Conservation (phyloP, 2,797 vertebrate species). For the Notolepis coatsorum region DNA sequence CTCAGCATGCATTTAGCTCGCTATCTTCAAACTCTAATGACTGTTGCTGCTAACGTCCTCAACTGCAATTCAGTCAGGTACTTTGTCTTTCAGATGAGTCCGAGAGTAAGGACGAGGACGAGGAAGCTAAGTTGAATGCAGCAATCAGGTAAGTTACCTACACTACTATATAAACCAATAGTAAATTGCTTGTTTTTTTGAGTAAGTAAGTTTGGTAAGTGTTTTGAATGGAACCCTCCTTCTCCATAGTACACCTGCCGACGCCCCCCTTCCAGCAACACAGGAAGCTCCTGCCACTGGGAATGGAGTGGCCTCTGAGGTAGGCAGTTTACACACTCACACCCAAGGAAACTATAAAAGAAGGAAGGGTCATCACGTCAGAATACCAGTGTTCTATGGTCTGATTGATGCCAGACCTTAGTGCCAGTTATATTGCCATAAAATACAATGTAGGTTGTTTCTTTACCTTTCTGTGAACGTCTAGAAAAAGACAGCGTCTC, state of each 20-base stretch:
- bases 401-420: no score
- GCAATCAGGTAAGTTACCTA: constrained; percentile 69
- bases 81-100: constrained; percentile 88
- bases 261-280: constrained; percentile 68
- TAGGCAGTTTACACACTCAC: constrained; percentile 54
- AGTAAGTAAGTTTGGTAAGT: neutral
- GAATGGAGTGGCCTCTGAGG: constrained; percentile 92
- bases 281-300: constrained; percentile 85
- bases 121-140: constrained; percentile 84
- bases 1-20: no score
- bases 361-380: no score
- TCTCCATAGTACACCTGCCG: constrained; percentile 59
- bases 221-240: neutral
- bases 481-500: no score
- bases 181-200: neutral
- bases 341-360: no score
- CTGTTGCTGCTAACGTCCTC: no score
- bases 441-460: no score
- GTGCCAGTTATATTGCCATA: no score
- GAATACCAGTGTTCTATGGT: no score
- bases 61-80: neutral
- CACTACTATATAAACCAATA: neutral
- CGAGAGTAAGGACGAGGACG: constrained; percentile 91
- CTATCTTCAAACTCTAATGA: no score
- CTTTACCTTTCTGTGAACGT: no score